These are phyloP conservation scores for Silurus aristotelis DNA, from an alignment of 2,797 vertebrate species.

Conservation along the genomic window DNA sequence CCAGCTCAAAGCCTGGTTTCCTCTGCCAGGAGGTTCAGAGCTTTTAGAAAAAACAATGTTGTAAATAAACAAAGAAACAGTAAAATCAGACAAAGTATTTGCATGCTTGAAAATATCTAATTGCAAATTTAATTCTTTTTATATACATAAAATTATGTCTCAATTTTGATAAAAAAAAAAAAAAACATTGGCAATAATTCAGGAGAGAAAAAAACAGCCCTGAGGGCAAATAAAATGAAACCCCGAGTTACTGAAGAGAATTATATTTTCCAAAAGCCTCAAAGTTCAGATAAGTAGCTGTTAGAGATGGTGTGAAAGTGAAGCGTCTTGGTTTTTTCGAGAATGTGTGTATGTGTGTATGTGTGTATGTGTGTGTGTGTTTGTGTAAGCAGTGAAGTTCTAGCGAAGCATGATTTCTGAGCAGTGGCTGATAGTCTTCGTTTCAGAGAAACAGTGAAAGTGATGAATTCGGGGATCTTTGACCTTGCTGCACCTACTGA, in stretches of 20 bases:
- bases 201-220: neutral
- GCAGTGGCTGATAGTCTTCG: neutral
- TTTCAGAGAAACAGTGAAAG: constrained; percentile 29
- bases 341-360: neutral
- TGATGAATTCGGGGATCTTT: constrained; percentile 7
- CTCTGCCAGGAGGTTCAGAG: neutral
- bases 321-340: neutral
- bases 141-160: neutral
- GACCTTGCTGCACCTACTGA: neutral
- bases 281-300: constrained; percentile 13
- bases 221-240: neutral
- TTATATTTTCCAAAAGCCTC: neutral
- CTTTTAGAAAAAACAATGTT: neutral
- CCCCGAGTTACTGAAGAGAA: neutral
- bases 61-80: neutral
- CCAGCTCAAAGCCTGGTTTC: neutral
- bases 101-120: neutral
- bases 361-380: neutral
- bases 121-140: neutral
- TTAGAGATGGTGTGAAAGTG: constrained; percentile 21
- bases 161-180: neutral
- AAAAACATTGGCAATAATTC: neutral
- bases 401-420: constrained; percentile 16
- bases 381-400: neutral
- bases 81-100: neutral